Percentiles rank a stretch among this genome's conserved stretches.
phyloP scores from a whole-genome alignment of 2,113 vertebrate species.

The Herpailurus yagouaroundi region DNA sequence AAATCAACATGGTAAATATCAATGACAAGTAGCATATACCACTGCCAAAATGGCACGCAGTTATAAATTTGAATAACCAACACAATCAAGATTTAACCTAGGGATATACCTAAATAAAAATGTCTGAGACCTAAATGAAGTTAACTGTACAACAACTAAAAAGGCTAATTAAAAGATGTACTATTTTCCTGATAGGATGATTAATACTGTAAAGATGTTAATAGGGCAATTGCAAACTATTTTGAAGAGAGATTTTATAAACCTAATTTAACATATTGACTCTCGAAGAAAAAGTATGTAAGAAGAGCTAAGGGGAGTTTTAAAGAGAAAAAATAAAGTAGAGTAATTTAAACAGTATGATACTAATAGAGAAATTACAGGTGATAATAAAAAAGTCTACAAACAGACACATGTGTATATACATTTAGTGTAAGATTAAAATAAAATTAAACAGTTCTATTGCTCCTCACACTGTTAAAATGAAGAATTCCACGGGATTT shows the following conservation, averaged over 20 bases:
- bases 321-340: slow-evolving; percentile 6
- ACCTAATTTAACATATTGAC: neutral
- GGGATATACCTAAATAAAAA: neutral
- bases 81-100: neutral
- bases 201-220: neutral
- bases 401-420: neutral
- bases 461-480: neutral
- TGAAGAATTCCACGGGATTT: neutral
- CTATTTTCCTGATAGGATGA: neutral
- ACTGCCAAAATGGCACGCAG: neutral
- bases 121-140: neutral
- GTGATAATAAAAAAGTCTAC: neutral
- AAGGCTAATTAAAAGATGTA: neutral
- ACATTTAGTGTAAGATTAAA: neutral
- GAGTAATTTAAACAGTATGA: neutral
- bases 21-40: neutral
- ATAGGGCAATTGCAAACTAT: neutral
- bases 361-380: neutral
- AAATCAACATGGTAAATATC: neutral
- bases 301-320: neutral
- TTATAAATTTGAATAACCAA: neutral
- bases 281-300: neutral
- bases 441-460: neutral
- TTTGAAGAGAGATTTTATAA: neutral
- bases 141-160: neutral